These are phyloP conservation scores for Agrochola lota DNA, from an alignment of 2,888 invertebrate genomes.

Conservation along the genomic window DNA sequence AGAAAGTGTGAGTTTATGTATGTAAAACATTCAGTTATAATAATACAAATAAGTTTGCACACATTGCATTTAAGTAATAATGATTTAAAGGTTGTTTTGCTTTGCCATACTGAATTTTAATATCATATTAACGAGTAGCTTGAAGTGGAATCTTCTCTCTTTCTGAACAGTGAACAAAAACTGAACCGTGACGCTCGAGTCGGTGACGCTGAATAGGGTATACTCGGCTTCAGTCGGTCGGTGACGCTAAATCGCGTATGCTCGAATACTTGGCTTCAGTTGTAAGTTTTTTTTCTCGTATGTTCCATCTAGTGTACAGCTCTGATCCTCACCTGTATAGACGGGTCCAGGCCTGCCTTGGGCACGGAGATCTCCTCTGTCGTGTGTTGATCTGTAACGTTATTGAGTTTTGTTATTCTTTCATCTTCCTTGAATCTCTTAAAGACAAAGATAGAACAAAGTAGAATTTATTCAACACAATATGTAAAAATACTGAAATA, in stretches of 20 bases:
- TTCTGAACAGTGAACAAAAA: too few species aligned
- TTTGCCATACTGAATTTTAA: not conserved
- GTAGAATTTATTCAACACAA: too few species aligned
- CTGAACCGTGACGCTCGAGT: too few species aligned
- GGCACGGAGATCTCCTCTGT: constrained; percentile 79
- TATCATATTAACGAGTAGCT: not conserved
- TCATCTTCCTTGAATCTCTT: not conserved
- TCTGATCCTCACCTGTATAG: constrained; percentile 78
- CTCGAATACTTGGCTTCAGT: too few species aligned
- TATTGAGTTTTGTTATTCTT: not conserved
- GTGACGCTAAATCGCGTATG: too few species aligned
- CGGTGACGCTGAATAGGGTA: too few species aligned
- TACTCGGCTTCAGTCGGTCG: too few species aligned
- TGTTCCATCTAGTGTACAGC: not conserved
- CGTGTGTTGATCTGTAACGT: constrained; percentile 78
- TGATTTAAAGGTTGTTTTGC: not conserved
- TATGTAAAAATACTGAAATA: too few species aligned
- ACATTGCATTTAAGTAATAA: too few species aligned
- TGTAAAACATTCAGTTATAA: not conserved
- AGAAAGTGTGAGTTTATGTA: not conserved
- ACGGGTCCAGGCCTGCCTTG: constrained; percentile 76
- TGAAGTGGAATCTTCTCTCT: too few species aligned
- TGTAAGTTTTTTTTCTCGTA: not conserved
- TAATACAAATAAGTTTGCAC: too few species aligned
- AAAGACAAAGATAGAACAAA: not conserved